Base-by-base conservation (phyloP, 2,888 invertebrate genomes). In the Mactromeris polynyma region DNA sequence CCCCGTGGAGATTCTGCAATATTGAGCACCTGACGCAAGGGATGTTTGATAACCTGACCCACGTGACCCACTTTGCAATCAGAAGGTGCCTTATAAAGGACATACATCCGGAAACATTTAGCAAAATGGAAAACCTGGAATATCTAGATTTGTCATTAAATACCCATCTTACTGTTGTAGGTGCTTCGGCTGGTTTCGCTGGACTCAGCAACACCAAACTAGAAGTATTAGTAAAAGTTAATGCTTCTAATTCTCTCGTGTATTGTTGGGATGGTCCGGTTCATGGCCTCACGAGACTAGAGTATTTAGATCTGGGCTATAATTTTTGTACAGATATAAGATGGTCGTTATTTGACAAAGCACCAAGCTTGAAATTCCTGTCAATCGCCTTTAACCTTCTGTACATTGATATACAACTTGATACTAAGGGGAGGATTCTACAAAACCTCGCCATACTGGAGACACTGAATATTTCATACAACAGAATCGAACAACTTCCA, bases 231-330 rank as follows among this genome's bases (percentile, higher is more conserved):
- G 81, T 79, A 46, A 36, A 9, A 26, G 21, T 84, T 21, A 89
- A 89, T 36, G 84, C 85, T 33, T 89, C 89, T 1, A 14, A 51
- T 21, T 89, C 87, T 2, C 58, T 89, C 46, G 36, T 89, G 17
- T 81, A 87, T 46, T 89, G 89, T 38, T 89, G 89, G 89, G 87
- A 87, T 14, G 89, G 89, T 6, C 89, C 89, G 0, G 38, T 89
- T 0, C 31, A 78, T 78, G 89, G 89, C 4, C 4, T 84, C 0
- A 31, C 46, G 11, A 81, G 82, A 21, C 38, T 89, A 11, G 87
- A 87, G 84, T 51, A 82, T 42, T 64, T 87, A 0, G 87, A 89
- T 73, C 69, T 89, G 0, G 58, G 87, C 7, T n/a, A 77, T 4
- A 89, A 89, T 38, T 81, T 87, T 9, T 87, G 87, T 54, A 64